Percentiles rank a stretch among this genome's conserved stretches.
Conservation (phyloP, 2,797 vertebrate species). For the Chaetophractus vellerosus region DNA sequence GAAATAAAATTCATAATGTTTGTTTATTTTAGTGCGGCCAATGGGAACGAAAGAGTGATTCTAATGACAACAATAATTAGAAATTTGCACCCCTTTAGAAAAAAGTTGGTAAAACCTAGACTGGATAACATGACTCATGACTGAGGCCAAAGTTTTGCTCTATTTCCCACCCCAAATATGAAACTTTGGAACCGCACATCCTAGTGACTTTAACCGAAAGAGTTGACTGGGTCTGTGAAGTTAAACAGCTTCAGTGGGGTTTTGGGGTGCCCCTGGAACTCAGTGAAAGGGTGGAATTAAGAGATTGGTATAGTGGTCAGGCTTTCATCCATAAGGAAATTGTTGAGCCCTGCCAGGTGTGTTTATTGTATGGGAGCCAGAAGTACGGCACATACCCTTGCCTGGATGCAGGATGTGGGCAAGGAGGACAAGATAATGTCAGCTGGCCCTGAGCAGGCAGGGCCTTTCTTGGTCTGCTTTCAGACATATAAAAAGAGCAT, state of each 20-base stretch:
- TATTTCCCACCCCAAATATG: neutral
- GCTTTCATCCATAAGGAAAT: accelerated
- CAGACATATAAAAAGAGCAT: neutral
- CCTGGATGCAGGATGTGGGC: neutral
- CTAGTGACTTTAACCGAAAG: neutral
- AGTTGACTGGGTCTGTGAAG: neutral
- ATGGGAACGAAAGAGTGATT: neutral
- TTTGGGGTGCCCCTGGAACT: neutral
- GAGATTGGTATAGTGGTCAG: neutral
- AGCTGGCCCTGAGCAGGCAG: neutral
- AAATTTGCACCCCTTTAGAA: neutral
- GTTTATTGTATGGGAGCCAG: no score
- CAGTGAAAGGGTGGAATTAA: neutral
- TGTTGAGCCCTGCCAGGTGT: neutral
- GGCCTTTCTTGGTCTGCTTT: neutral
- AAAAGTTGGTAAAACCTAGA: neutral
- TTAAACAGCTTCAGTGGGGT: neutral
- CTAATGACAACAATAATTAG: neutral
- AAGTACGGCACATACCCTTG: neutral
- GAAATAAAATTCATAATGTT: neutral
- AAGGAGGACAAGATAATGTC: neutral
- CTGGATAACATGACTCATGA: no score
- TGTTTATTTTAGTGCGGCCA: neutral
- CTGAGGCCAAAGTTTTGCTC: neutral
- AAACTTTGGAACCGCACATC: neutral